Conservation (phyloP, 35 echinoderm and acorn worm genomes). For the Lytechinus variegatus region DNA sequence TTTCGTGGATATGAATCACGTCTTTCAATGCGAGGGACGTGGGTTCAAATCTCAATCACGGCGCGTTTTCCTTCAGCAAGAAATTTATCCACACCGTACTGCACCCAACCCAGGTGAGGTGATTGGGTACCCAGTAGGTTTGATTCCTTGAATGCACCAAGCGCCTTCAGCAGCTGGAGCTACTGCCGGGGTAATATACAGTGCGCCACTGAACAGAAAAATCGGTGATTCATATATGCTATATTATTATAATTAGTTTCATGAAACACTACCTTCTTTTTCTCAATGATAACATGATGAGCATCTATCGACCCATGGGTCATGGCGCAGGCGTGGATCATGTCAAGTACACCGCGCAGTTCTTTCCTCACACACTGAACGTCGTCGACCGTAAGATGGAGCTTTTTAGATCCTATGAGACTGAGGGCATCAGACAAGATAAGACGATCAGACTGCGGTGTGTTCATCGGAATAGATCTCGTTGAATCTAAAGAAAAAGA, state of each 20-base stretch:
- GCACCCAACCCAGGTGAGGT: too few relatives aligned
- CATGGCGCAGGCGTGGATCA: slow-evolving; percentile 2
- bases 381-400: background rate
- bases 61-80: too few relatives aligned
- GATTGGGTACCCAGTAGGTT: too few relatives aligned
- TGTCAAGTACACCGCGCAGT: background rate
- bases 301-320: background rate
- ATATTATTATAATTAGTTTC: background rate
- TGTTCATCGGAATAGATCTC: background rate
- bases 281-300: slow-evolving; percentile 1
- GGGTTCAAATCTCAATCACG: too few relatives aligned
- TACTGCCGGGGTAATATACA: too few relatives aligned
- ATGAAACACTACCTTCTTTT: background rate
- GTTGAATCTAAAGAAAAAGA: slow-evolving; percentile 16
- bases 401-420: background rate
- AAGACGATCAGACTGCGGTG: background rate
- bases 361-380: background rate
- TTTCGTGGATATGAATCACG: too few relatives aligned
- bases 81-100: too few relatives aligned
- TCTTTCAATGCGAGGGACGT: too few relatives aligned
- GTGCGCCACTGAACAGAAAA: too few relatives aligned
- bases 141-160: too few relatives aligned
- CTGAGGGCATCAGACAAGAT: slow-evolving; percentile 4
- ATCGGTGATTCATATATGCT: too few relatives aligned
- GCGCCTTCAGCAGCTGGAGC: too few relatives aligned